phyloP scores from a whole-genome alignment of 2,113 vertebrate species.

The Miniopterus natalensis region DNA sequence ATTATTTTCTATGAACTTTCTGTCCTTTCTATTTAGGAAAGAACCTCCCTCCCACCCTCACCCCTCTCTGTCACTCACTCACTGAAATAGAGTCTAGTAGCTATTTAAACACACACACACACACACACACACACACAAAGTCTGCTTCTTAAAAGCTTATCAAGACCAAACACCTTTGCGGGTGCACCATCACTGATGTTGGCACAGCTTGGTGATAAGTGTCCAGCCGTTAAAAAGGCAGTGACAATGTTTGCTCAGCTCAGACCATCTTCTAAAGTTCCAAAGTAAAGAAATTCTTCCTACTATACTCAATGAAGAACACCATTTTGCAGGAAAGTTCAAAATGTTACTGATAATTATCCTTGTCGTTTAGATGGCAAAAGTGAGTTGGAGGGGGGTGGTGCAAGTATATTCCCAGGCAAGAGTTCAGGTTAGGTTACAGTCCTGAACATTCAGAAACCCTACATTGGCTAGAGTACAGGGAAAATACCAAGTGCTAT shows the following conservation, averaged over 20 bases:
- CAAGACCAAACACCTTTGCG: constrained; percentile 85
- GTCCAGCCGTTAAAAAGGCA: constrained; percentile 81
- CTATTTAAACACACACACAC: not conserved
- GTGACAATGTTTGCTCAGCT: constrained; percentile 75
- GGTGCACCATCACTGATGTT: constrained; percentile 70
- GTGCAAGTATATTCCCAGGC: not conserved
- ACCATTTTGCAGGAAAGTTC: not conserved
- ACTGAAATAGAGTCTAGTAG: constrained; percentile 20
- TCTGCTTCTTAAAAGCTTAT: constrained; percentile 84
- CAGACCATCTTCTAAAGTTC: constrained; percentile 64
- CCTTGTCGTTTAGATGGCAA: not conserved
- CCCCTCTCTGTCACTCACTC: not conserved
- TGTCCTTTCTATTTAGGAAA: constrained; percentile 57
- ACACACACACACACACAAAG: constrained; percentile 53
- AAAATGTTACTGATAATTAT: not conserved
- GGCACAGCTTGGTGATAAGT: constrained; percentile 81
- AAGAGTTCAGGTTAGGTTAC: not conserved
- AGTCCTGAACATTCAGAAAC: not conserved
- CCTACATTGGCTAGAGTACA: not conserved
- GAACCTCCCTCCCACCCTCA: not conserved
- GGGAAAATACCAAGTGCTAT: not conserved
- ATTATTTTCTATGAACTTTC: constrained; percentile 12
- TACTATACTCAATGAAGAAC: not conserved
- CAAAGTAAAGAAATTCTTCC: constrained; percentile 80
- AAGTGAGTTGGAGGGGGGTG: not conserved